Evolutionary conservation across 2,888 invertebrate genomes (phyloP).

Genomic region (Nomada hirtipes): DNA sequence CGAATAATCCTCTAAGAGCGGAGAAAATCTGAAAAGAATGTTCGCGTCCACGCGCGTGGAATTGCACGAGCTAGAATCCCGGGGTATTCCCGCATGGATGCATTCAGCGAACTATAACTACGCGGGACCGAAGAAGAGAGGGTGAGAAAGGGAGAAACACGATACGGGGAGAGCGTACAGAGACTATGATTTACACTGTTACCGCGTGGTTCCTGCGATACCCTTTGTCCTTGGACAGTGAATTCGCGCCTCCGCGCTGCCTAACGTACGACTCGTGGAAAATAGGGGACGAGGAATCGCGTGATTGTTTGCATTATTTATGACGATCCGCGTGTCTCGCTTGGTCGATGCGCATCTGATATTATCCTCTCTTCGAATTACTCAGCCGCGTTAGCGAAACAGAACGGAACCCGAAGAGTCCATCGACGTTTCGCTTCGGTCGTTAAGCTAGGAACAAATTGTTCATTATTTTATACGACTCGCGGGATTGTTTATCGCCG

Average conservation of each 20-base stretch:
- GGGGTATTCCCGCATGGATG: conserved; percentile 13
- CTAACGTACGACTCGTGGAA: conserved; percentile 56
- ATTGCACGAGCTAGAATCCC: neutral
- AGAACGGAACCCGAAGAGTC: neutral
- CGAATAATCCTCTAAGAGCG: too few relatives aligned
- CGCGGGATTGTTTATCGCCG: conserved; percentile 27
- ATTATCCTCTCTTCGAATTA: conserved; percentile 51
- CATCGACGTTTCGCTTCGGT: conserved; percentile 20
- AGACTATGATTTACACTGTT: conserved; percentile 70
- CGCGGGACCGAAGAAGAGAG: conserved; percentile 24
- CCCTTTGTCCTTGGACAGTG: conserved; percentile 77
- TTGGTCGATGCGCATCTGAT: conserved; percentile 37
- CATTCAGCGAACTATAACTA: conserved; percentile 33
- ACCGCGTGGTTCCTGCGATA: conserved; percentile 56
- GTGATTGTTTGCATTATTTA: conserved; percentile 82
- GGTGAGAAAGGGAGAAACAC: conserved; percentile 49
- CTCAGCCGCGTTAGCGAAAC: conserved; percentile 29
- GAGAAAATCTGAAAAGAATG: too few relatives aligned
- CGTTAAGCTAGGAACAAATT: conserved; percentile 39
- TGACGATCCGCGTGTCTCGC: conserved; percentile 67
- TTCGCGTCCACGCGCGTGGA: too few relatives aligned
- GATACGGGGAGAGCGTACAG: conserved; percentile 34
- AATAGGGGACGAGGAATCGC: conserved; percentile 46
- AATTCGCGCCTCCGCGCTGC: conserved; percentile 69
- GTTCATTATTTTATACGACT: conserved; percentile 39